phyloP scores from a whole-genome alignment of 1,140 invertebrate species.

The Procambarus virginalis region DNA sequence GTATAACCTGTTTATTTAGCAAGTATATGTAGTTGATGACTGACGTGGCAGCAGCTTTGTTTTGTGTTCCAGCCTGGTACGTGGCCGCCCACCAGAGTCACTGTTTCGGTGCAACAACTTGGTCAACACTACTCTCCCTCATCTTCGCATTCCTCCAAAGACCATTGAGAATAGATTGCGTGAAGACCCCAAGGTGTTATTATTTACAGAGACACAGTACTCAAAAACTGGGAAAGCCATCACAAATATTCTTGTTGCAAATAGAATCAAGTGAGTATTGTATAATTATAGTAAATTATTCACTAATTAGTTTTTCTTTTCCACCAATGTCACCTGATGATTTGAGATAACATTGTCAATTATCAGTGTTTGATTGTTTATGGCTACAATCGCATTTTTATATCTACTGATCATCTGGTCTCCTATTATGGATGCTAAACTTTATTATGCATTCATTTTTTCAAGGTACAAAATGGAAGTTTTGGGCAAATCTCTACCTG shows the following conservation, averaged over 20 bases:
- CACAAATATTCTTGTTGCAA: slow-evolving; percentile 92
- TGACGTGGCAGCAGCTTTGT: slow-evolving; percentile 47
- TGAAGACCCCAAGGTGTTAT: slow-evolving; percentile 92
- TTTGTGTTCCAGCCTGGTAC: slow-evolving; percentile 61
- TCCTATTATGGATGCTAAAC: background rate
- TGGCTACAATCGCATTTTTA: too few species aligned
- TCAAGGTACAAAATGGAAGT: slow-evolving; percentile 93
- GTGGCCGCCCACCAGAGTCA: slow-evolving; percentile 44
- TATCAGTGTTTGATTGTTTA: too few species aligned
- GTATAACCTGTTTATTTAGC: too few species aligned
- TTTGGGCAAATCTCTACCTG: slow-evolving; percentile 88
- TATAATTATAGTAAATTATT: too few species aligned
- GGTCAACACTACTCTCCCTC: background rate
- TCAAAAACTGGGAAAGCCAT: slow-evolving; percentile 93
- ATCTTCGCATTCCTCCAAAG: slow-evolving; percentile 6
- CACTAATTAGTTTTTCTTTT: too few species aligned
- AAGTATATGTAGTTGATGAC: background rate
- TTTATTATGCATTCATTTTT: too few species aligned
- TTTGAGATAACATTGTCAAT: too few species aligned
- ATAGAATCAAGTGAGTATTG: slow-evolving; percentile 78
- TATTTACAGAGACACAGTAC: slow-evolving; percentile 96
- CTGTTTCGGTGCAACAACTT: slow-evolving; percentile 28
- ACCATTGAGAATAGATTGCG: slow-evolving; percentile 84
- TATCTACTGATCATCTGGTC: too few species aligned
- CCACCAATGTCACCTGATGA: too few species aligned